Base-by-base conservation (phyloP, 2,888 invertebrate genomes). In the Theristus sp. region DNA sequence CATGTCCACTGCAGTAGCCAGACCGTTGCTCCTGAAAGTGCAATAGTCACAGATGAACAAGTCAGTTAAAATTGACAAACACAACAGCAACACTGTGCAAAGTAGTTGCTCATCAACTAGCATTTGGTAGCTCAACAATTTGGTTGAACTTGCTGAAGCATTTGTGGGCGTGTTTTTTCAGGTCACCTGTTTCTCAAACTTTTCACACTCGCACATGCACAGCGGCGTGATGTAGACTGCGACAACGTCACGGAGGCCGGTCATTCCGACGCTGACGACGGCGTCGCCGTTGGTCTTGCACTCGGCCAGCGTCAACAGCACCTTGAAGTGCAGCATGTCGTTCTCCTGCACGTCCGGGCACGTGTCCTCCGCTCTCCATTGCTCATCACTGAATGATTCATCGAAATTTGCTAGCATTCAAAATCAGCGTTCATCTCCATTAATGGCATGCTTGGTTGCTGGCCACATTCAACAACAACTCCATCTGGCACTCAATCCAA, bases 141-240 rank as follows among this genome's bases (percentile, higher is more conserved):
- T n/a, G n/a, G n/a, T n/a, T n/a, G n/a, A n/a, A n/a, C n/a, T n/a
- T n/a, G n/a, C n/a, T n/a, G n/a, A n/a, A n/a, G n/a, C n/a, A n/a
- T n/a, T n/a, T n/a, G n/a, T n/a, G n/a, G n/a, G n/a, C n/a, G n/a
- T n/a, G n/a, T n/a, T n/a, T n/a, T n/a, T n/a, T 17, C 38, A 17
- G 17, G 10, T 25, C 22, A 63, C 67, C 38, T 70, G 68, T 30
- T 63, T 49, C 26, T 67, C 66, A 22, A 64, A 62, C 54, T 67
- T 68, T 54, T 71, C 72, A 62, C 71, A 71, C 29, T 72, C 71
- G 61, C 71, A 71, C 13, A 69, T 69, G 62, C 71, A 71, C 20
- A 70, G 58, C 20, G 72, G 69, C 6, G 68, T 67, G 31, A 70
- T 64, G 59, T 66, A 68, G 29, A 67, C 53, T 1, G 64, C 67